phyloP scores from a whole-genome alignment of 1,140 invertebrate genomes.

The Nylanderia fulva region DNA sequence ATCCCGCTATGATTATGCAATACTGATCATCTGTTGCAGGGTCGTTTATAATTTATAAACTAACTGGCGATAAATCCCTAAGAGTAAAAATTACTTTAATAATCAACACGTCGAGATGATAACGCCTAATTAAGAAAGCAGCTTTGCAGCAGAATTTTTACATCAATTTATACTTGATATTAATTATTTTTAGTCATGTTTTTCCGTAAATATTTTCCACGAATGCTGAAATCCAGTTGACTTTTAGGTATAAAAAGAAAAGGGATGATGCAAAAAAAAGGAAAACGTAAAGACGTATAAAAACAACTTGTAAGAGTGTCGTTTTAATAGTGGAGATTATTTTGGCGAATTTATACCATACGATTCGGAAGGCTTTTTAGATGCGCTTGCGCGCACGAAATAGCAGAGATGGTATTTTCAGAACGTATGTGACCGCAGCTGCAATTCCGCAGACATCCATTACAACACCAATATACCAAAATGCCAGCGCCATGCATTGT shows the following conservation, averaged over 20 bases:
- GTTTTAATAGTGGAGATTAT: conserved; percentile 57
- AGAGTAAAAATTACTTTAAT: neutral
- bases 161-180: too few species aligned
- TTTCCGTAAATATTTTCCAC: neutral
- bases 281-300: neutral
- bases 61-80: neutral
- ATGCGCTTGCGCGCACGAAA: conserved; percentile 28
- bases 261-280: neutral
- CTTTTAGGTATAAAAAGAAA: neutral
- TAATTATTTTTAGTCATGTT: neutral
- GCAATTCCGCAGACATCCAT: conserved; percentile 40
- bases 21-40: neutral
- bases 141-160: neutral
- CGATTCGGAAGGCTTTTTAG: conserved; percentile 42
- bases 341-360: conserved; percentile 57
- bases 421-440: conserved; percentile 62
- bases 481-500: neutral
- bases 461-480: neutral
- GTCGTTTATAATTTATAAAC: neutral
- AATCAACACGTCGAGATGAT: neutral
- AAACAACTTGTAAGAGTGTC: conserved; percentile 37
- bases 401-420: conserved; percentile 68
- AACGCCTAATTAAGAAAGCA: neutral
- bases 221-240: neutral
- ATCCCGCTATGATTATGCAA: conserved; percentile 25